phyloP scores from a whole-genome alignment of 1,140 invertebrate species.

The Holotrichia oblita region DNA sequence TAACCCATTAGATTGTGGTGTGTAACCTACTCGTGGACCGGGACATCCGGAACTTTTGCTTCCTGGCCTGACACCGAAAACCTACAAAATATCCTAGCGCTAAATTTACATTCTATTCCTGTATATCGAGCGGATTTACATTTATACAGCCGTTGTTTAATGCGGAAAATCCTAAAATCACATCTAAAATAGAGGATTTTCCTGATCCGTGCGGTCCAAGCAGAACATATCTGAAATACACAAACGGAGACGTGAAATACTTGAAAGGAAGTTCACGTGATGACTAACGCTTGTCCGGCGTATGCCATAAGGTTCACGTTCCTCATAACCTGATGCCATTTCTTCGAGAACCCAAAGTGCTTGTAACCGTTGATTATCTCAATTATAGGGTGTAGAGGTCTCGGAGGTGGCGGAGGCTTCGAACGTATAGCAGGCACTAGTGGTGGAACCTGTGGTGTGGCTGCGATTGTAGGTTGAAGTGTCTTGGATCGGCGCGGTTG shows the following conservation, averaged over 20 bases:
- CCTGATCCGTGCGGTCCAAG: conserved; percentile 42
- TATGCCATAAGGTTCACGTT: conserved; percentile 41
- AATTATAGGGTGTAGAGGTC: conserved; percentile 39
- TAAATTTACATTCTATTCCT: not conserved
- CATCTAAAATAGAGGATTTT: conserved; percentile 38
- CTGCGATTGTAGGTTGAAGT: not conserved
- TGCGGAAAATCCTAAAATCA: conserved; percentile 38
- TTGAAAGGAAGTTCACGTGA: not conserved
- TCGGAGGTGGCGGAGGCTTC: not conserved
- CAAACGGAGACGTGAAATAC: conserved; percentile 6
- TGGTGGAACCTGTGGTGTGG: not conserved
- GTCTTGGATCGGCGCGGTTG: not conserved
- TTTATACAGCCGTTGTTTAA: conserved; percentile 38
- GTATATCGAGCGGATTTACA: not conserved
- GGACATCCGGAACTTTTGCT: conserved; percentile 32
- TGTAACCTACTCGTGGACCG: conserved; percentile 38
- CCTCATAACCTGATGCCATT: conserved; percentile 41
- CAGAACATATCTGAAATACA: conserved; percentile 41
- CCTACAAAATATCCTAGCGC: not conserved
- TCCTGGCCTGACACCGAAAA: conserved; percentile 39
- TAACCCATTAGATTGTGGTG: conserved; percentile 40
- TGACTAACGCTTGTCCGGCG: conserved; percentile 39
- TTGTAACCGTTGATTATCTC: conserved; percentile 41
- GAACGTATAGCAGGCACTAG: not conserved
- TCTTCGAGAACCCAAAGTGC: conserved; percentile 37